Evolutionary conservation across 2,797 vertebrate species (phyloP).

Genomic region (Bradypus variegatus): DNA sequence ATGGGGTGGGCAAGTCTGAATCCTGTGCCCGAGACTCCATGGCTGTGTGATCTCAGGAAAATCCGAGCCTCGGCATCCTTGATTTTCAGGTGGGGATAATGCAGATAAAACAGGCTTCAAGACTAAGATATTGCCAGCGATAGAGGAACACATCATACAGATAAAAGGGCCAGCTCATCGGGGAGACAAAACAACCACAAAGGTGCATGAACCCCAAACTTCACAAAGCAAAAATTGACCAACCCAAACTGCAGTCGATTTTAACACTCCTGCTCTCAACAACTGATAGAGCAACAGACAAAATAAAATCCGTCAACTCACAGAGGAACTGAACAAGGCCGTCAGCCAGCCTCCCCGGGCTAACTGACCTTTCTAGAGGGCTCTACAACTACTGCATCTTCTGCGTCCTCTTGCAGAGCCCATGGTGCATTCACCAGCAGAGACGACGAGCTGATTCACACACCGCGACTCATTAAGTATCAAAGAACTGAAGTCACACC

Average conservation of each 20-base stretch:
- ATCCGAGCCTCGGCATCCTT: neutral
- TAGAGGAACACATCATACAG: accelerated
- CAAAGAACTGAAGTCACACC: neutral
- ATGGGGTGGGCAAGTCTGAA: neutral
- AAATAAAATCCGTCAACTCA: too few species aligned
- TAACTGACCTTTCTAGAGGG: neutral
- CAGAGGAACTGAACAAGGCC: too few species aligned
- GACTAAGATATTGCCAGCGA: neutral
- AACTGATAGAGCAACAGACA: neutral
- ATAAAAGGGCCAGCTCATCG: neutral
- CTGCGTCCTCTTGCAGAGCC: neutral
- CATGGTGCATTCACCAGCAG: neutral
- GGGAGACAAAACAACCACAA: neutral
- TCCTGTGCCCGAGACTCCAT: neutral
- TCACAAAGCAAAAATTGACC: neutral
- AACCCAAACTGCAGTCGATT: neutral
- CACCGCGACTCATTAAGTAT: neutral
- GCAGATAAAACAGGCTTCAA: neutral
- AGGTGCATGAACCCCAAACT: neutral
- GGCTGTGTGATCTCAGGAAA: neutral
- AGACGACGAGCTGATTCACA: neutral
- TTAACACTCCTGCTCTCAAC: neutral
- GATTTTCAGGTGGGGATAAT: neutral
- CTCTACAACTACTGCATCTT: neutral
- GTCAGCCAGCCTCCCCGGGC: neutral